phyloP scores from a whole-genome alignment of 2,113 vertebrate species.

The Montifringilla adamsi region DNA sequence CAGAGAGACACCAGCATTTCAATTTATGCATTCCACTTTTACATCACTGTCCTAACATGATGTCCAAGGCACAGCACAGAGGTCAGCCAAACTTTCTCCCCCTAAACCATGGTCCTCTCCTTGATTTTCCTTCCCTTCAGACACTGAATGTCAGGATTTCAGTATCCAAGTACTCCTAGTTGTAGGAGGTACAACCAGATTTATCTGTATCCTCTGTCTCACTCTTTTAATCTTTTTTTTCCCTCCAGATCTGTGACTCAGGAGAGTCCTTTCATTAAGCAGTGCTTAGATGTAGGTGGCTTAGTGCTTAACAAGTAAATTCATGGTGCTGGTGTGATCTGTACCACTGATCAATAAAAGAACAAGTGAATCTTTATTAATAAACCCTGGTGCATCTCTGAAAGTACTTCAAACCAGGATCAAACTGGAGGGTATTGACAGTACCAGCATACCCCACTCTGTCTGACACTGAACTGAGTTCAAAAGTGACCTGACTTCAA shows the following conservation, averaged over 20 bases:
- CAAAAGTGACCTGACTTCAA: background rate
- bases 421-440: background rate
- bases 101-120: background rate
- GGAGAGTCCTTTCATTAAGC: background rate
- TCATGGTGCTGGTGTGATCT: background rate
- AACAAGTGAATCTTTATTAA: constrained; percentile 17
- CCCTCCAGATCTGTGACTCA: background rate
- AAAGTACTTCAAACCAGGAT: background rate
- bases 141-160: background rate
- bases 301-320: background rate
- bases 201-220: background rate
- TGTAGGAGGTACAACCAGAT: background rate
- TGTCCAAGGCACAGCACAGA: background rate
- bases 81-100: background rate
- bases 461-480: background rate
- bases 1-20: background rate
- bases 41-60: background rate
- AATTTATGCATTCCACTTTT: background rate
- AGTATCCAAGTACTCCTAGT: background rate
- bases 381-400: background rate
- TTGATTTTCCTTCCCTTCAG: background rate
- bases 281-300: background rate
- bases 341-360: background rate
- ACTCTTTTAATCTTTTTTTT: background rate
- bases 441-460: background rate